Conservation (phyloP, 2,888 invertebrate genomes). For the Elmis aenea region DNA sequence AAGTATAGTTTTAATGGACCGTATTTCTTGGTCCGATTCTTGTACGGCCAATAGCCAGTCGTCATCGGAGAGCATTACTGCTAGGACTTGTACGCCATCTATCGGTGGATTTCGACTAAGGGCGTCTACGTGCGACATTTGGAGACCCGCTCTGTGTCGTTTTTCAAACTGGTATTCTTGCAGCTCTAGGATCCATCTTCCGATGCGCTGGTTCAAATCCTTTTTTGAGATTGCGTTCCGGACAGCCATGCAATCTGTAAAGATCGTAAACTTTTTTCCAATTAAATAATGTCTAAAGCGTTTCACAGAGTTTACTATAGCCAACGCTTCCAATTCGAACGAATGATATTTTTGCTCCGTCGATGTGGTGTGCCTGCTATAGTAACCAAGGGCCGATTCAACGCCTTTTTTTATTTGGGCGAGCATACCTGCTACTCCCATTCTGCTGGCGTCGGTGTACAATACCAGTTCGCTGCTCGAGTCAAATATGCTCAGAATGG, state of each 20-base stretch:
- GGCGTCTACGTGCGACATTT: conserved; percentile 36
- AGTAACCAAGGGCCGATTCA: conserved; percentile 1
- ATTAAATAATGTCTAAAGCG: conserved; percentile 1
- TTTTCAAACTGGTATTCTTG: conserved; percentile 24
- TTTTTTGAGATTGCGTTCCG: conserved; percentile 26
- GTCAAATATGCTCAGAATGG: conserved; percentile 1
- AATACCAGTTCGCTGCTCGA: not conserved
- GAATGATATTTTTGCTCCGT: conserved; percentile 9
- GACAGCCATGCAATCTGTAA: conserved; percentile 2
- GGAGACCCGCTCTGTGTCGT: conserved; percentile 14
- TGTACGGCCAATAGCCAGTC: conserved; percentile 21
- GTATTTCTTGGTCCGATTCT: conserved; percentile 8
- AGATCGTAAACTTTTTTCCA: conserved; percentile 1
- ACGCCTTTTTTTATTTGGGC: not conserved
- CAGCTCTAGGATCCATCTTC: conserved; percentile 28
- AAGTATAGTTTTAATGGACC: conserved; percentile 16
- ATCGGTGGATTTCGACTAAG: conserved; percentile 25
- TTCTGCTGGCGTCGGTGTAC: conserved; percentile 5
- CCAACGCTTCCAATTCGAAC: conserved; percentile 1
- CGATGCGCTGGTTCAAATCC: conserved; percentile 30
- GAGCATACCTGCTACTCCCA: conserved; percentile 1
- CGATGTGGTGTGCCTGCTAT: conserved; percentile 1
- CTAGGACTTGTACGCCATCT: not conserved
- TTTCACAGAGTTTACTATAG: not conserved
- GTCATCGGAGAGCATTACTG: conserved; percentile 7